phyloP scores from a whole-genome alignment of 2,113 vertebrate genomes.

The Ammodytes dubius region DNA sequence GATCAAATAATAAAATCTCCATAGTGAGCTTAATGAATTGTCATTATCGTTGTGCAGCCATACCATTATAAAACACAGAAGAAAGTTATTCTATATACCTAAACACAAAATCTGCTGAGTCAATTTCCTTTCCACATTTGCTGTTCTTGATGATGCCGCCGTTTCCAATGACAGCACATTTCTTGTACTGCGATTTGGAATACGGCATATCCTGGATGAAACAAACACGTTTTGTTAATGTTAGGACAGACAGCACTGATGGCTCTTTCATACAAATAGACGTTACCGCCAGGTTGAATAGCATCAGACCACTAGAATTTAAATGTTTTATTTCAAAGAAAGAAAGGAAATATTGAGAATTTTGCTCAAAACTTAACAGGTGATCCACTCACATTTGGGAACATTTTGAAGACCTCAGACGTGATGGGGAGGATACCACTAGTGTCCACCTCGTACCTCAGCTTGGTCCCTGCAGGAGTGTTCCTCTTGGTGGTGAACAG shows the following conservation, averaged over 20 bases:
- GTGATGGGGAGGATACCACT: slow-evolving; percentile 94
- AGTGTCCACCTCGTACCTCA: slow-evolving; percentile 96
- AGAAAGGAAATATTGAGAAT: background rate
- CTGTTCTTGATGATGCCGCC: slow-evolving; percentile 98
- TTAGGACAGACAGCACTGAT: background rate
- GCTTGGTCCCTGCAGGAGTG: slow-evolving; percentile 93
- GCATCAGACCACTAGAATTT: background rate
- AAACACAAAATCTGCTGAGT: slow-evolving; percentile 95
- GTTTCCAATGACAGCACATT: slow-evolving; percentile 96
- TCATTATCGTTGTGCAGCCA: background rate
- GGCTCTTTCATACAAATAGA: background rate
- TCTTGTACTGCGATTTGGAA: slow-evolving; percentile 96
- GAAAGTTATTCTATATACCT: slow-evolving; percentile 80
- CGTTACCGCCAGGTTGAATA: background rate
- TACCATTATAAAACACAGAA: background rate
- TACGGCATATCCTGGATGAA: slow-evolving; percentile 94
- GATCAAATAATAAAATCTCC: too few species aligned
- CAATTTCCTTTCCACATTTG: slow-evolving; percentile 94
- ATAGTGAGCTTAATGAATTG: background rate
- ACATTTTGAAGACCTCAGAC: slow-evolving; percentile 95
- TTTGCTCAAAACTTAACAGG: background rate
- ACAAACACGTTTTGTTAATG: slow-evolving; percentile 19
- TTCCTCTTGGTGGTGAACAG: slow-evolving; percentile 98
- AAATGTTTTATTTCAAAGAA: too few species aligned
- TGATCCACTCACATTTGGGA: slow-evolving; percentile 90